Percentiles rank a stretch among this genome's conserved stretches.
These are phyloP conservation scores for Zaprionus bogoriensis DNA, from an alignment of 2,888 invertebrate species.

Conservation along the genomic window DNA sequence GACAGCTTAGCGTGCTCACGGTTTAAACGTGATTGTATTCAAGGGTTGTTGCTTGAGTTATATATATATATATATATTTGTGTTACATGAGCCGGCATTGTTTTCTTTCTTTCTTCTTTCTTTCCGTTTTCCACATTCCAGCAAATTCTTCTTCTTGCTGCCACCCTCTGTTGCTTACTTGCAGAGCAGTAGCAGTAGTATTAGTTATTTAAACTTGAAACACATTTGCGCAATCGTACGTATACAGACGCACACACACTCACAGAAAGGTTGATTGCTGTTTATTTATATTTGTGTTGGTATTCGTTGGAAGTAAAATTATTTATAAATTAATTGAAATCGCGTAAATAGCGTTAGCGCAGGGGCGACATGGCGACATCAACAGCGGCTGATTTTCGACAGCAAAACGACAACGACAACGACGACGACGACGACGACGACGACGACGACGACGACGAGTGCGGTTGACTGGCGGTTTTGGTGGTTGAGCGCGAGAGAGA, in stretches of 20 bases:
- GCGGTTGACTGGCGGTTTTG: conserved; percentile 53
- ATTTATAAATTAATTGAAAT: conserved; percentile 66
- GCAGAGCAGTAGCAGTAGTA: conserved; percentile 13
- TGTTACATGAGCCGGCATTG: conserved; percentile 44
- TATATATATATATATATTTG: conserved; percentile 26
- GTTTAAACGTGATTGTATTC: neutral
- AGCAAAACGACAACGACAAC: conserved; percentile 33
- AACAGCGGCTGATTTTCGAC: conserved; percentile 35
- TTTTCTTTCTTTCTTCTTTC: neutral
- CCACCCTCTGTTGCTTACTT: conserved; percentile 42
- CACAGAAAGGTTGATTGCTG: conserved; percentile 34
- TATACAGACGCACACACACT: conserved; percentile 23
- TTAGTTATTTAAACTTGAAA: conserved; percentile 27
- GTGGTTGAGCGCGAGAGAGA: conserved; percentile 58
- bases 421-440: conserved; percentile 34
- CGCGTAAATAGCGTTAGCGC: conserved; percentile 51
- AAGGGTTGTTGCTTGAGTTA: conserved; percentile 13
- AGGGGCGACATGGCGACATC: conserved; percentile 13
- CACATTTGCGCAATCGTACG: conserved; percentile 34
- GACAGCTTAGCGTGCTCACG: conserved; percentile 5
- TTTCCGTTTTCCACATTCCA: conserved; percentile 55
- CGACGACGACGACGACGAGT: conserved; percentile 39
- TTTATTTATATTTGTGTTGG: conserved; percentile 27
- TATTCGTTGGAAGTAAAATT: conserved; percentile 43
- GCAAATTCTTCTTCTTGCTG: conserved; percentile 52